These are phyloP conservation scores for Aspidapion aeneum DNA, from an alignment of 2,888 invertebrate species.

Conservation along the genomic window DNA sequence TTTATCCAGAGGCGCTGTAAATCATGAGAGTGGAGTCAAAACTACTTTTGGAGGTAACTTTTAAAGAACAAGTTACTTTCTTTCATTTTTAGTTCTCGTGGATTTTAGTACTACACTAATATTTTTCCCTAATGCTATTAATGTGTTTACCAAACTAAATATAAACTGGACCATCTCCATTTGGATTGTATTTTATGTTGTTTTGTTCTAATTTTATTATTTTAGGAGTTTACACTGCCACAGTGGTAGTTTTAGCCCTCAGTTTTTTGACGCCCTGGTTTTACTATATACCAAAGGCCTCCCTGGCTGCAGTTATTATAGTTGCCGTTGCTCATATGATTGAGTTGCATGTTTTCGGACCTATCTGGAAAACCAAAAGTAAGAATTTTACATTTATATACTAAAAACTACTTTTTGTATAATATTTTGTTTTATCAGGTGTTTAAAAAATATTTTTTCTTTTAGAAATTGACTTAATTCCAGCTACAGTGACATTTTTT, in stretches of 20 bases:
- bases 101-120: no score
- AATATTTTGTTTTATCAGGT: not conserved
- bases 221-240: constrained; percentile 58
- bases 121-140: no score
- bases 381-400: no score
- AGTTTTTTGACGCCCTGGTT: constrained; percentile 66
- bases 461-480: constrained; percentile 64
- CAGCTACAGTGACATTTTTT: constrained; percentile 62
- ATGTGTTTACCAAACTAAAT: no score
- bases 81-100: no score
- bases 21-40: constrained; percentile 66
- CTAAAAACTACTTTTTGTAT: not conserved
- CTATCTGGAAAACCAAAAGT: constrained; percentile 66
- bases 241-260: constrained; percentile 50
- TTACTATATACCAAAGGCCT: constrained; percentile 60
- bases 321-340: constrained; percentile 69
- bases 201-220: not conserved
- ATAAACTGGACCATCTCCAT: no score
- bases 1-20: constrained; percentile 63
- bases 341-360: constrained; percentile 58
- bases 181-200: no score
- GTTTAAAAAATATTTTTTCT: not conserved
- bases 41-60: constrained; percentile 57
- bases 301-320: constrained; percentile 67
- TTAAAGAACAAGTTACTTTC: no score